Evolutionary conservation across 2,888 invertebrate species (phyloP).

Genomic region (Cremastobaeus sp.): DNA sequence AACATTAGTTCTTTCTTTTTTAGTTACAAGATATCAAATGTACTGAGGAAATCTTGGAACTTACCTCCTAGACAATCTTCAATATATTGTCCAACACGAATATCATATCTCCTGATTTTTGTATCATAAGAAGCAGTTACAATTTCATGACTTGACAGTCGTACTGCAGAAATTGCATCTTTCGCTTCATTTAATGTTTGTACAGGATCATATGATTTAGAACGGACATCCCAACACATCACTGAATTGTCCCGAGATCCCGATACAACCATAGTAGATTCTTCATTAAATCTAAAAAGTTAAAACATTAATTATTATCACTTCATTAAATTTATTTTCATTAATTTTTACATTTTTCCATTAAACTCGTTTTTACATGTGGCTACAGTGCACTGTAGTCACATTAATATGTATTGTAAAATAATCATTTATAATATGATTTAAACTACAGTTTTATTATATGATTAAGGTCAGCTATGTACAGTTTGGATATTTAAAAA

Average conservation of each 20-base stretch:
- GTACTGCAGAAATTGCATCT: conserved; percentile 90
- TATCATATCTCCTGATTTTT: conserved; percentile 92
- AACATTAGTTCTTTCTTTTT: no score
- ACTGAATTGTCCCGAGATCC: conserved; percentile 96
- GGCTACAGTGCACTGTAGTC: no score
- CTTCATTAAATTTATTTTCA: no score
- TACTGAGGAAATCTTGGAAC: background rate
- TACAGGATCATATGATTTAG: conserved; percentile 84
- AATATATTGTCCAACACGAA: conserved; percentile 90
- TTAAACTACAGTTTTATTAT: no score
- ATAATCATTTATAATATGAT: background rate
- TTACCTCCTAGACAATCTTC: conserved; percentile 90
- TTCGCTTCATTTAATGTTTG: conserved; percentile 94
- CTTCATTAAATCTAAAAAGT: conserved; percentile 91
- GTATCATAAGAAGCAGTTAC: conserved; percentile 94
- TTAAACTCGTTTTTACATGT: background rate
- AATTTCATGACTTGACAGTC: conserved; percentile 93
- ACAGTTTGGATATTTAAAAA: no score
- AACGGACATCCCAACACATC: conserved; percentile 92
- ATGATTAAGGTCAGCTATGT: no score
- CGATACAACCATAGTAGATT: conserved; percentile 93
- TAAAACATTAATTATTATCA: background rate
- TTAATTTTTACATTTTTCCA: no score
- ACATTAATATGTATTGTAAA: background rate
- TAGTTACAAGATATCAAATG: no score